Evolutionary conservation across 2,888 invertebrate species (phyloP), one percentile per base, ranked within the genome.

Genomic region (Amiota minor): DNA sequence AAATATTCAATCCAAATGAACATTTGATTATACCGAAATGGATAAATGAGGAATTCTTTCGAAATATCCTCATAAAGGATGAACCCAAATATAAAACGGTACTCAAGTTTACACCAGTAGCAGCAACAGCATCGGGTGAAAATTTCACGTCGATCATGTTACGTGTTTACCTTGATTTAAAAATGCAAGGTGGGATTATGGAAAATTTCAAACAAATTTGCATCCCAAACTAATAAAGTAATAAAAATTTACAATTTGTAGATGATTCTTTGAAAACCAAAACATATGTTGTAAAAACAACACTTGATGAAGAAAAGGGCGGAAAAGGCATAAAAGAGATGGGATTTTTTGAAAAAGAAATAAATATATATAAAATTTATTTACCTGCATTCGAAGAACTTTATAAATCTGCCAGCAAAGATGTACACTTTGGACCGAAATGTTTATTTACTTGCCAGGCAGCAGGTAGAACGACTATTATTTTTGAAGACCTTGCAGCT

Each of bases 321-420:
- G 87, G 84, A 6, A 75, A 64, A 4, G 53, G 77, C 1, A 68
- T 88, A 9, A 72, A 75, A 8, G 62, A 75, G 2, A 73, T 80
- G 1, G 76, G 80, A 0, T 35, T 88, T 0, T 89, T 89, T 35
- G 86, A 87, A 2, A 89, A 88, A 64, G 89, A 89, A 74, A 72
- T 78, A 53, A 61, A 78, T 55, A 88, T 89, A 87, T 89, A 89
- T 68, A 49, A 74, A 0, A 81, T 74, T 3, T 86, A 83, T 61
- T 71, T 89, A 20, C 87, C 86, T 0, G 83, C 85, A 2, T 89
- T 89, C 53, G 88, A 88, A 65, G 72, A 74, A 1, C 81, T 89
- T 1, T 89, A 87, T 53, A 82, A 78, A 53, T 74, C 73, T 0
- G 81, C 75, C 0, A 88, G 88, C 10, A 78, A 81, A 73, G 45